Conservation (phyloP, 2,113 vertebrate genomes). For the Centrocercus urophasianus region DNA sequence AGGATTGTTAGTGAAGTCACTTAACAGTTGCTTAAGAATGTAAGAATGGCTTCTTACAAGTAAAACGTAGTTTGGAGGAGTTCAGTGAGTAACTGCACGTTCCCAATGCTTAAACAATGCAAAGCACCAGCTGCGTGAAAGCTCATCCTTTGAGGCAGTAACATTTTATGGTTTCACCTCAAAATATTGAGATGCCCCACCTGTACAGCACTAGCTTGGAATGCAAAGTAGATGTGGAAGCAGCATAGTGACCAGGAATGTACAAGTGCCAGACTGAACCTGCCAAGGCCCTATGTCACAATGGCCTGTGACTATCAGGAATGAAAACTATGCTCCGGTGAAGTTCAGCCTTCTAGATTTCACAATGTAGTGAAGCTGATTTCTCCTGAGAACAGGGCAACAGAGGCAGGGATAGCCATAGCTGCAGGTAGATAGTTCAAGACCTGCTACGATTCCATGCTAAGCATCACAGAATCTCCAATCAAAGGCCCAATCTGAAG, state of each 20-base stretch:
- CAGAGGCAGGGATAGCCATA: background rate
- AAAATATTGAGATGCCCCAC: background rate
- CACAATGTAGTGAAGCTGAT: background rate
- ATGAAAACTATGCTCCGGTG: background rate
- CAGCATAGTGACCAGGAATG: background rate
- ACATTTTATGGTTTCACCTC: background rate
- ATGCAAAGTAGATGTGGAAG: background rate
- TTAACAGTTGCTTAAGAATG: background rate
- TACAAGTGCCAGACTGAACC: background rate
- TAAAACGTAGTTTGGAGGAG: background rate
- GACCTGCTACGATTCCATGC: background rate
- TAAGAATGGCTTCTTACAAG: background rate
- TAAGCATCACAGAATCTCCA: background rate
- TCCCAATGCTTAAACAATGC: background rate
- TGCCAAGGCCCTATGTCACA: background rate
- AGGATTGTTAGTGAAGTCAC: background rate
- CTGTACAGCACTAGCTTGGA: background rate
- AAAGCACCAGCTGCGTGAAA: background rate
- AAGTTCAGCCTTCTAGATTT: background rate
- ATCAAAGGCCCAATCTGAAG: background rate
- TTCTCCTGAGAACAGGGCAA: background rate
- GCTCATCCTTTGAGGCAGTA: background rate
- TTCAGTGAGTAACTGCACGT: background rate
- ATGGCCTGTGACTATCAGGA: background rate
- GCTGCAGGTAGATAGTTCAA: background rate